Evolutionary conservation across 2,797 vertebrate genomes (phyloP), one percentile per base, ranked within the genome.

Genomic region (Bufotes viridis): DNA sequence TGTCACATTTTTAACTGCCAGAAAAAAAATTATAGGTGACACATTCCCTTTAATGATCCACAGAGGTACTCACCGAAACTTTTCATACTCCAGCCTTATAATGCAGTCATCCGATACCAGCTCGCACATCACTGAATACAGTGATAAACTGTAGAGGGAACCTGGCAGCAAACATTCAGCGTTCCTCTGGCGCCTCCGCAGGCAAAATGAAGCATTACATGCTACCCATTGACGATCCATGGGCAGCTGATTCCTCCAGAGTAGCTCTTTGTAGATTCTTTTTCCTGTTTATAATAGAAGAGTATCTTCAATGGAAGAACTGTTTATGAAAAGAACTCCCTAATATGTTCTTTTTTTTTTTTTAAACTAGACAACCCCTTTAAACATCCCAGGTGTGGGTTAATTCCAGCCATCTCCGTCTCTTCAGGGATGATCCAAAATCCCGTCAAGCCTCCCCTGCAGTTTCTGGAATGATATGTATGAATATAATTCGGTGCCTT

Each of bases 351-450:
- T 78, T 74, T 4, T 20, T 18, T 20, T 20, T 42, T 42, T 34
- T 34, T 34, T 34, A 29, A 34, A 42, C 6, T 42, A 22, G n/a
- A n/a, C 14, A 22, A 24, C 4, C 6, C 74, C 7, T 7, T 18
- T 42, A 9, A 34, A 86, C 18, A 18, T 24, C 69, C 18, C 55
- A 70, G 57, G n/a, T 18, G 67, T 63, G 78, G 81, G 78, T 83
- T 82, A 82, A 78, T 57, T 84, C 51, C 61, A 63, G 61, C 29
- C 57, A 67, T 60, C 13, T 22, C 7, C 78, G 4, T 58, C 24
- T 14, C 29, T 7, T 78, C 8, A 14, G 89, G 85, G 82, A 78
- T 53, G 51, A 29, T 51, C 12, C 49, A 69, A 18, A 18, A 65
- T 63, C 1, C 18, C 14, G 60, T 81, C 79, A 80, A 24, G 49